Base-by-base conservation (phyloP, 1,140 invertebrate genomes). In the Drosophila bifasciata region DNA sequence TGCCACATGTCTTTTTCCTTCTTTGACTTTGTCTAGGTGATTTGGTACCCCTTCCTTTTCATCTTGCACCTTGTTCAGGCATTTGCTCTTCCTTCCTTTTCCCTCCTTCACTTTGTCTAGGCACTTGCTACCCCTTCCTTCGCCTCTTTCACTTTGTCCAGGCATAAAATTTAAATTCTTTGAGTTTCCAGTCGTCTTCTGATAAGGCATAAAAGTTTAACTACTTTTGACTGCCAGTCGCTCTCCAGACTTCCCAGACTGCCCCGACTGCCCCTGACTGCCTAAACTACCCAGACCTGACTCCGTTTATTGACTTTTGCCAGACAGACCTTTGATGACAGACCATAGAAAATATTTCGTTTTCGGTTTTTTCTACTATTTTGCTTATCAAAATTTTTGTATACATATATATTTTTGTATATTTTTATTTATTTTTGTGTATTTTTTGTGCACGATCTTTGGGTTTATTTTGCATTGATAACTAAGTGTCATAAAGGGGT, bases 111-210 rank as follows among this genome's bases (percentile, higher is more conserved):
- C n/a, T n/a, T n/a, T n/a, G n/a, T n/a, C n/a, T n/a, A n/a, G n/a
- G n/a, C n/a, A n/a, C n/a, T n/a, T n/a, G n/a, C n/a, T n/a, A n/a
- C n/a, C 43, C 50, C 36, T n/a, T n/a, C 9, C 21, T 13, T 11
- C 28, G 15, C 25, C 44, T 11, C 9, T 36, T 13, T 48, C 0
- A n/a, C 19, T 21, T 5, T 41, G 1, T 9, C 32, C 19, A 21
- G 0, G 46, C 6, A 17, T 40, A 23, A 68, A 68, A 68, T 69
- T 69, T 48, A 68, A 69, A 69, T 68, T 68, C 49, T 32, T 32
- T 0, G 39, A 45, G 19, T 11, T 17, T 39, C n/a, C 28, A 23
- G 17, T 41, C 32, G 4, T n/a, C 6, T 17, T 1, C 3, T 36
- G 66, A 69, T 68, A 69, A 69, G 61, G n/a, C n/a, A n/a, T n/a